These are phyloP conservation scores for Chelidonichthys spinosus DNA, from an alignment of 2,797 vertebrate species.

Conservation along the genomic window DNA sequence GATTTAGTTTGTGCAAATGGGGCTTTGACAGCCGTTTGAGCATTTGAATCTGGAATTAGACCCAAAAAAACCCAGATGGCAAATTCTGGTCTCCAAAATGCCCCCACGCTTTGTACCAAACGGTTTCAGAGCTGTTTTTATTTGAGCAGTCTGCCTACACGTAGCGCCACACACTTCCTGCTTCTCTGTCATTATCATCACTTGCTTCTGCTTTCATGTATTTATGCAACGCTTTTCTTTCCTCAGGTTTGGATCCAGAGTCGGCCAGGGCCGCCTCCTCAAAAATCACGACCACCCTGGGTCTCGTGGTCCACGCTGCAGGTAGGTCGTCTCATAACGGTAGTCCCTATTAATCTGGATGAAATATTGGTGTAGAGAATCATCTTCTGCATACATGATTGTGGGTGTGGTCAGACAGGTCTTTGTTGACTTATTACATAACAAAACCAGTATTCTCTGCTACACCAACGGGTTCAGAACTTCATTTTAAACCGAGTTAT, in stretches of 20 bases:
- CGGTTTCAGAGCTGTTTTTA: not conserved
- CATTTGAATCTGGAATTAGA: constrained; percentile 9
- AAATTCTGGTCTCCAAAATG: constrained; percentile 4
- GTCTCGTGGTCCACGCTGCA: constrained; percentile 97
- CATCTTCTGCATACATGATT: not conserved
- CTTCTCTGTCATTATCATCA: not conserved
- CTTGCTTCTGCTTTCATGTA: not conserved
- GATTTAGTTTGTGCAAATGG: not conserved
- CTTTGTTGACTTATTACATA: not conserved
- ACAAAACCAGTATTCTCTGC: not conserved
- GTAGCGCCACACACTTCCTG: not conserved
- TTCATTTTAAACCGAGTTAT: not conserved
- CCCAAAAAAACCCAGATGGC: not conserved
- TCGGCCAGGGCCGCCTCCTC: constrained; percentile 89
- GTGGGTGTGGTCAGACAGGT: not conserved
- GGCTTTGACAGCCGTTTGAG: not conserved
- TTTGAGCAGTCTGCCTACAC: constrained; percentile 5
- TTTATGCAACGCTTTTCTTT: constrained; percentile 1
- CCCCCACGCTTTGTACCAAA: not conserved
- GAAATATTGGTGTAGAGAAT: not conserved
- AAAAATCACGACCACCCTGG: constrained; percentile 97
- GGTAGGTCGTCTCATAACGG: constrained; percentile 75
- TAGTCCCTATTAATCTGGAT: not conserved
- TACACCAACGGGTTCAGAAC: not conserved
- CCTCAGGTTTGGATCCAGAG: constrained; percentile 89